Evolutionary conservation across 2,888 invertebrate species (phyloP).

Genomic region (Heliconius erato): DNA sequence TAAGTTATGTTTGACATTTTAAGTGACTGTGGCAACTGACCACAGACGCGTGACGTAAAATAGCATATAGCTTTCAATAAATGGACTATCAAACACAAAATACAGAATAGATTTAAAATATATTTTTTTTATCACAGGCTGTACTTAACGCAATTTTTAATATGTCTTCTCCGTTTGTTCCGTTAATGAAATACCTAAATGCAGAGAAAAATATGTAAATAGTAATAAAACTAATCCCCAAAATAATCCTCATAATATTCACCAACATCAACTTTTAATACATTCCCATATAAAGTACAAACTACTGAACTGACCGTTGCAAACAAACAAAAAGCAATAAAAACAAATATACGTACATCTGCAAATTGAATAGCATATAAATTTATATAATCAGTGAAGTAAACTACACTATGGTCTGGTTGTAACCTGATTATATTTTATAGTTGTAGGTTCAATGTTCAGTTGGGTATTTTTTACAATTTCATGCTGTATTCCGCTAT

Average conservation of each 20-base stretch:
- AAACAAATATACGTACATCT: constrained; percentile 4
- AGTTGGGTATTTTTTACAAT: background rate
- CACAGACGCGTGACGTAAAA: no score
- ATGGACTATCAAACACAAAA: no score
- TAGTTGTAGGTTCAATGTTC: background rate
- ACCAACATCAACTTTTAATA: constrained; percentile 14
- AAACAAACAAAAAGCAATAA: constrained; percentile 21
- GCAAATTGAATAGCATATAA: constrained; percentile 30
- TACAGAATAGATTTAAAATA: no score
- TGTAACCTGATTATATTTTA: no score
- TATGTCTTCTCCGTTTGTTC: no score
- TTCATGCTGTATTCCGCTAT: no score
- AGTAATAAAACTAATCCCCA: background rate
- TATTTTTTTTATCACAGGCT: no score
- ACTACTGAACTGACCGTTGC: constrained; percentile 21
- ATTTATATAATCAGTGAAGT: constrained; percentile 16
- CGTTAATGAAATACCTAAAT: background rate
- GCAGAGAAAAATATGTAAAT: background rate
- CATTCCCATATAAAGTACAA: constrained; percentile 17
- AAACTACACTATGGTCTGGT: background rate
- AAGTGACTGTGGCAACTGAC: no score
- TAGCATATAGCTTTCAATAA: no score
- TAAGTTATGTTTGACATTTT: no score
- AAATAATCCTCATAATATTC: constrained; percentile 2
- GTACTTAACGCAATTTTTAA: no score